Base-by-base conservation (phyloP, 2,797 vertebrate genomes). In the Jordanella pulchra region DNA sequence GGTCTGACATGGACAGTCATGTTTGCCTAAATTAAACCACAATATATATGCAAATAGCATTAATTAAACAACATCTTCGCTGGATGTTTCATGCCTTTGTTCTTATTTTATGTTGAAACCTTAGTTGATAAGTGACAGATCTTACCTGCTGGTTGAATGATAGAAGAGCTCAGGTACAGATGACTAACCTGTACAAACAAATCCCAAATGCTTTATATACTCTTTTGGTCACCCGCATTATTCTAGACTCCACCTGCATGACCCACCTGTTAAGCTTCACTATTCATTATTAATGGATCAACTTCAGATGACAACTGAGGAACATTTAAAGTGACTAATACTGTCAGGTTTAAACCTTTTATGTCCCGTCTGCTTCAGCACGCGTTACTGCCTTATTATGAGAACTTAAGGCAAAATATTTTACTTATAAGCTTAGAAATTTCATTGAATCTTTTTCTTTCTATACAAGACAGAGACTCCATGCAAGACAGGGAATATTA, bases 1-100 rank as follows among this genome's bases (percentile, higher is more conserved):
- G 18, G 56, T 35, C 18, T 60, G 1, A 60, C 4, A 60, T 12
- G 18, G 10, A 23, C 4, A 4, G 11, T 18, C 56, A 60, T 60
- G 30, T 35, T 35, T 60, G 4, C 56, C 35, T 10, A 11, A 60
- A 60, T 60, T 28, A 60, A 60, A 60, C 30, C 28, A 58, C 15
- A 58, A n/a, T 35, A 32, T 21, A 21, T 12, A 32, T 13, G 30
- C 32, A 60, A 1, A 23, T 35, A 35, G 23, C 11, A 60, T 4
- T 12, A 23, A 23, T 21, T 4, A 1, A 60, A 35, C 0, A 4
- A 4, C 18, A 35, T 3, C 0, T 35, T 28, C 32, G 0, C 1
- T 58, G 28, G 55, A 58, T 30, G 0, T 58, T 32, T 58, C 1
- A 7, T 18, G 7, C 14, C 28, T 32, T 21, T 58, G 30, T 58